A percentile compares a stretch with the other conserved stretches of the same genome.
phyloP scores from a whole-genome alignment of 2,888 invertebrate species.

The Saturnia pavonia region DNA sequence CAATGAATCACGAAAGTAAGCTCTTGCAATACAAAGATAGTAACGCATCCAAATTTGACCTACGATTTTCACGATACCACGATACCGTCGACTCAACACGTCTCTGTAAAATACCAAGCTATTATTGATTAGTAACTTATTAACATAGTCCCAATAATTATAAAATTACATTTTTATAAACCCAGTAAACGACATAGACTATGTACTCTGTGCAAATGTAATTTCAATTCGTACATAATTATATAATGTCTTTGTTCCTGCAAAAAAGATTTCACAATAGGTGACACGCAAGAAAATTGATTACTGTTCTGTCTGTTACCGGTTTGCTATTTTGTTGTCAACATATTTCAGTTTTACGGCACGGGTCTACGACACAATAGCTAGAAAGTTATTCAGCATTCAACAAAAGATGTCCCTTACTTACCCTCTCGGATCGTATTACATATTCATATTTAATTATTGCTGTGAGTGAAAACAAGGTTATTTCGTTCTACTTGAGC shows the following conservation, averaged over 20 bases:
- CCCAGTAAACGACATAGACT: background rate
- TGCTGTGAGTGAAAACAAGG: conserved; percentile 1
- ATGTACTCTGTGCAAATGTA: background rate
- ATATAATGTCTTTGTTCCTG: background rate
- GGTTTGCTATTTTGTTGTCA: conserved; percentile 3
- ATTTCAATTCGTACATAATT: too few relatives aligned
- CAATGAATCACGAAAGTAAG: background rate
- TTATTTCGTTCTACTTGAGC: background rate
- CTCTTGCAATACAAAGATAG: background rate
- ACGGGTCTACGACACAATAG: conserved; percentile 5
- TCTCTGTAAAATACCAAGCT: too few relatives aligned
- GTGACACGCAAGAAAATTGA: background rate
- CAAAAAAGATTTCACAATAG: background rate
- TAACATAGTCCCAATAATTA: too few relatives aligned
- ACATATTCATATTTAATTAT: conserved; percentile 5
- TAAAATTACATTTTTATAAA: too few relatives aligned
- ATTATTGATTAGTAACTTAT: too few relatives aligned
- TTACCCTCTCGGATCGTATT: conserved; percentile 1
- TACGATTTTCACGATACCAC: background rate
- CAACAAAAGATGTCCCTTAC: conserved; percentile 12
- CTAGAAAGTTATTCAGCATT: background rate
- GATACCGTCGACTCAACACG: too few relatives aligned
- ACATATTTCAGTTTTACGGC: conserved; percentile 2
- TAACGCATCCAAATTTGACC: background rate
- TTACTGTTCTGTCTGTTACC: background rate